Conservation (phyloP, 30 jellyfish, hydroid and myxozoan genomes). For the Hydractinia symbiolongicarpus region DNA sequence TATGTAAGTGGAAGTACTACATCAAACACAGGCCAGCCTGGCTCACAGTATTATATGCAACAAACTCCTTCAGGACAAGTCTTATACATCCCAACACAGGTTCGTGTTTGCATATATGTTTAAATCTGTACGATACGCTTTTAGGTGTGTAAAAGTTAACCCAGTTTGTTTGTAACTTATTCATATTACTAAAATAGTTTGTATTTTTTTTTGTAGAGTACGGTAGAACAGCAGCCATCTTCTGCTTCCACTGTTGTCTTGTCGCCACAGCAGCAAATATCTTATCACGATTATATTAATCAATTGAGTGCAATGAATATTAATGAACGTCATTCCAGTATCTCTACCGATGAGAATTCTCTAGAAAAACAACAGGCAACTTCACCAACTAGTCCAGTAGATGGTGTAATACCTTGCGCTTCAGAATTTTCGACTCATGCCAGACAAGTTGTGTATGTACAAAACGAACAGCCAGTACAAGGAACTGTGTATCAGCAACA, state of each 20-base stretch:
- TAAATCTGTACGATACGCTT: too few relatives aligned
- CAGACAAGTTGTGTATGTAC: constrained; percentile 15
- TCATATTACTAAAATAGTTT: too few relatives aligned
- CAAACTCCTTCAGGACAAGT: constrained; percentile 48
- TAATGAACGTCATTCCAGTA: constrained; percentile 46
- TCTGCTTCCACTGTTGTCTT: constrained; percentile 13
- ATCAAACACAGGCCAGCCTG: constrained; percentile 46
- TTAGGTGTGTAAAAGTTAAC: too few relatives aligned
- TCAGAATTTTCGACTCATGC: constrained; percentile 7
- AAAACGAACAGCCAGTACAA: constrained; percentile 1
- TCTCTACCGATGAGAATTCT: constrained; percentile 31
- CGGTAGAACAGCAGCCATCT: background rate
- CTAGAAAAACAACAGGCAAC: constrained; percentile 5
- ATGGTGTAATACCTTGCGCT: background rate
- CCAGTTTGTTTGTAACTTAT: too few relatives aligned
- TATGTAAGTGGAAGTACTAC: constrained; percentile 22
- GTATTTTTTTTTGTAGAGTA: background rate
- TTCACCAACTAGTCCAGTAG: constrained; percentile 35
- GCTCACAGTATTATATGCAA: constrained; percentile 57
- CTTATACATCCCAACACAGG: constrained; percentile 49
- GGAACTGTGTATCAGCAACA: constrained; percentile 28
- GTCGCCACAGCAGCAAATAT: constrained; percentile 12
- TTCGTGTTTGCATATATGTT: background rate
- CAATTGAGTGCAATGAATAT: constrained; percentile 27
- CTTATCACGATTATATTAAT: constrained; percentile 25